phyloP scores from a whole-genome alignment of 92 coral and sea anemone species.

The Epizoanthus ramosus region DNA sequence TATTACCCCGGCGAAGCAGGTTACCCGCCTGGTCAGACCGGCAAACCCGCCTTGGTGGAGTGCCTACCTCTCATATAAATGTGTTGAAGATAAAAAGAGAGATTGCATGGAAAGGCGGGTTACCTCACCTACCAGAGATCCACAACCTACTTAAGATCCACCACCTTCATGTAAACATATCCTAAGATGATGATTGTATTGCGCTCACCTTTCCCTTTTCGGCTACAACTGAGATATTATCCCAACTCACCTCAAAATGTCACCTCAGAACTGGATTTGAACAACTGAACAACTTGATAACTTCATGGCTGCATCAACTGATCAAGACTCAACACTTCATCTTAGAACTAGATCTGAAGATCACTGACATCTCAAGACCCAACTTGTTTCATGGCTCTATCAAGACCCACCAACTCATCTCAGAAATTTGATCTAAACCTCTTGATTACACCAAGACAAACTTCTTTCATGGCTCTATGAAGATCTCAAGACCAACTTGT shows the following conservation, averaged over 20 bases:
- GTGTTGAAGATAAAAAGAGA: too few species aligned
- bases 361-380: slow-evolving; percentile 42
- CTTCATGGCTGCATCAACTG: neutral
- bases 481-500: too few species aligned
- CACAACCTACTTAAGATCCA: neutral
- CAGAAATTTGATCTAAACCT: slow-evolving; percentile 87
- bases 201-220: too few species aligned
- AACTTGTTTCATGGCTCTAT: neutral
- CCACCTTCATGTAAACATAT: too few species aligned
- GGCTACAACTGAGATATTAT: slow-evolving; percentile 6
- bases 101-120: too few species aligned
- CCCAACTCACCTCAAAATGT: slow-evolving; percentile 80
- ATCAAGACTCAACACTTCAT: too few species aligned
- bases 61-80: too few species aligned
- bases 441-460: slow-evolving; percentile 71
- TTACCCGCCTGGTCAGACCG: too few species aligned
- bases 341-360: slow-evolving; percentile 28
- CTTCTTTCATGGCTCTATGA: slow-evolving; percentile 91
- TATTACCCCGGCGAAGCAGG: too few species aligned
- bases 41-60: too few species aligned
- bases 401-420: slow-evolving; percentile 48
- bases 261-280: slow-evolving; percentile 84
- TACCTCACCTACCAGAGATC: too few species aligned
- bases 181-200: too few species aligned
- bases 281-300: neutral